A percentile compares a stretch with the other conserved stretches of the same genome.
phyloP scores from a whole-genome alignment of 2,888 invertebrate species.

The Luperina nickerlii region DNA sequence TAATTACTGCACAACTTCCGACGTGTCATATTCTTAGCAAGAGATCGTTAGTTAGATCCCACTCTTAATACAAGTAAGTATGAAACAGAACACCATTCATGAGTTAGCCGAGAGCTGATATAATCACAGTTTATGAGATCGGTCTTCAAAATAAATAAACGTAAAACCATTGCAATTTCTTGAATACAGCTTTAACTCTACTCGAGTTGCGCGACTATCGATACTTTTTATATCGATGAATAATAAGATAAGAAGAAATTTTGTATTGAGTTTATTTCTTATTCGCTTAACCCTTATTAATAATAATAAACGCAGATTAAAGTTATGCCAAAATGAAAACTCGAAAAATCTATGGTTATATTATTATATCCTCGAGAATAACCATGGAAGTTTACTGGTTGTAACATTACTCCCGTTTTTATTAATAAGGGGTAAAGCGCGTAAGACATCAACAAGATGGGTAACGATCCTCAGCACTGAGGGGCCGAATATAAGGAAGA shows the following conservation, averaged over 20 bases:
- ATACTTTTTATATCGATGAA: slow-evolving; percentile 13
- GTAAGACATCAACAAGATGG: not conserved
- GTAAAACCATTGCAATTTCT: slow-evolving; percentile 71
- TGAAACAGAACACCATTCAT: not conserved
- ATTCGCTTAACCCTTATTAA: not conserved
- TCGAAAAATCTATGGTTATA: not conserved
- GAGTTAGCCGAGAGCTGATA: not conserved
- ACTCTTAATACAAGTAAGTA: not conserved
- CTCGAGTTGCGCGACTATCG: slow-evolving; percentile 25
- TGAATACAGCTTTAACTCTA: slow-evolving; percentile 63
- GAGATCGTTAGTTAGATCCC: not conserved
- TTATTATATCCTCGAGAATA: not conserved
- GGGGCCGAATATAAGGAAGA: not conserved
- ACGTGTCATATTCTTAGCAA: not conserved
- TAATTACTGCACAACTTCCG: not conserved
- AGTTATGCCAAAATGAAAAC: not conserved
- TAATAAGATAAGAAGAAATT: not conserved
- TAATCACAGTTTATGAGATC: slow-evolving; percentile 16
- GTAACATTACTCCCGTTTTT: not conserved
- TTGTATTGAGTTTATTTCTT: not conserved
- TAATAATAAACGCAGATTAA: not conserved
- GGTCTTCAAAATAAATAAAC: slow-evolving; percentile 58
- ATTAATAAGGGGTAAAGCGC: not conserved
- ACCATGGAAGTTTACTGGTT: not conserved
- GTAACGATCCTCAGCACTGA: not conserved